Evolutionary conservation across 2,888 invertebrate species (phyloP).

Genomic region (Azorinus chamasolen): DNA sequence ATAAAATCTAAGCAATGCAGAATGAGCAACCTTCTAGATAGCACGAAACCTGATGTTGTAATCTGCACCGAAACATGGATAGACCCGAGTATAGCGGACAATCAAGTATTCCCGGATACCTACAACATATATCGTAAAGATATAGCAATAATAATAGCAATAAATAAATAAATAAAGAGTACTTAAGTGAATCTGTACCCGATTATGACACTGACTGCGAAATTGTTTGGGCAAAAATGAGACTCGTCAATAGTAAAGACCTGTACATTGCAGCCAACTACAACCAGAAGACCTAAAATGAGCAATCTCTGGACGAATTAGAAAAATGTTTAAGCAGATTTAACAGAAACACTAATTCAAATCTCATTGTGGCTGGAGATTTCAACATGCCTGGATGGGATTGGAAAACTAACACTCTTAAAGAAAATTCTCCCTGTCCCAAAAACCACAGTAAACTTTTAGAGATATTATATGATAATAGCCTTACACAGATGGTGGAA

Average conservation of each 20-base stretch:
- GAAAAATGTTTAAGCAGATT: neutral
- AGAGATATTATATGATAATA: slow-evolving; percentile 42
- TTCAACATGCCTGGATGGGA: slow-evolving; percentile 15
- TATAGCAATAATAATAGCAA: neutral
- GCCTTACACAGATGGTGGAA: slow-evolving; percentile 42
- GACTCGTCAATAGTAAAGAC: neutral
- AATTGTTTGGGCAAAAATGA: slow-evolving; percentile 1
- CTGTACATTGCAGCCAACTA: neutral
- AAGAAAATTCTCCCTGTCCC: neutral
- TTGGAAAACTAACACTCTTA: neutral
- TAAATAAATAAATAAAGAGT: slow-evolving; percentile 6
- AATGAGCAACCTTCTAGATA: slow-evolving; percentile 24
- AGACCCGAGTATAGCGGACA: neutral
- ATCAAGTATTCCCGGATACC: neutral
- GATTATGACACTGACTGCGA: slow-evolving; percentile 11
- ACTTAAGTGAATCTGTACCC: neutral
- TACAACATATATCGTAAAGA: slow-evolving; percentile 2
- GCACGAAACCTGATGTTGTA: slow-evolving; percentile 26
- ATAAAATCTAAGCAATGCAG: slow-evolving; percentile 3
- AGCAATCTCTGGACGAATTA: neutral
- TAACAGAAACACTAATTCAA: neutral
- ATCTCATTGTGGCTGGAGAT: slow-evolving; percentile 1
- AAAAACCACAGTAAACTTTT: neutral
- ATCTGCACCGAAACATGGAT: slow-evolving; percentile 31
- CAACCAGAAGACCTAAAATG: slow-evolving; percentile 1